Evolutionary conservation across 1,140 invertebrate genomes (phyloP), one percentile per base, ranked within the genome.

Genomic region (Lineus longissimus): DNA sequence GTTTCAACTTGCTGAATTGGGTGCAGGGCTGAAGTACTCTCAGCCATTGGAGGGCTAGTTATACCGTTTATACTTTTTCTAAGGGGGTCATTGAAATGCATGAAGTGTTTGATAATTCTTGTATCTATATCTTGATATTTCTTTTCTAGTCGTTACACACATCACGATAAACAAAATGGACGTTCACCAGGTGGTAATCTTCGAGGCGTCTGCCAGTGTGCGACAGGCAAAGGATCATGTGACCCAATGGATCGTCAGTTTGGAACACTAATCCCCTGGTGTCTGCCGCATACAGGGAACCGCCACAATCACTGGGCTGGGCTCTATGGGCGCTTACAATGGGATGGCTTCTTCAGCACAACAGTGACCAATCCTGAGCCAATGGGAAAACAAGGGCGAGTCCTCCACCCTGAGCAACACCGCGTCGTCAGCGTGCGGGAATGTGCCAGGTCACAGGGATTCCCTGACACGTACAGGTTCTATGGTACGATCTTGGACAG

Each of bases 191-290:
- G 70, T 13, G 89, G 89, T 15, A 82, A 81, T 7, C 78, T 88
- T 62, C 83, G 90, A 64, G 92, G 92, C 25, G 92, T 94, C 36
- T 95, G 93, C 77, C 81, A 84, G 13, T 95, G 93, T 82, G 87
- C 88, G 1, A 80, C 70, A 40, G 61, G 85, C 6, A 82, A 83
- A 65, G 15, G 29, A 22, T 17, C 83, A 0, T 94, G 92, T 80
- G 86, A 90, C 74, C 84, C 89, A 0, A 78, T 82, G 66, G 90
- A 92, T 78, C 86, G 87, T 57, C 93, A 94, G 82, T 88, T 88
- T 73, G 90, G 92, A 77, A 94, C 93, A 0, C 76, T 94, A 36
- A 91, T 95, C 59, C 92, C 93, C 0, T 95, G 93, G 93, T 94
- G 92, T 77, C 82, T 94, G 61, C 91, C 92, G 25, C 92, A 94